A percentile compares a stretch with the other conserved stretches of the same genome.
phyloP scores from a whole-genome alignment of 1,140 invertebrate species.

The Neodiprion lecontei region DNA sequence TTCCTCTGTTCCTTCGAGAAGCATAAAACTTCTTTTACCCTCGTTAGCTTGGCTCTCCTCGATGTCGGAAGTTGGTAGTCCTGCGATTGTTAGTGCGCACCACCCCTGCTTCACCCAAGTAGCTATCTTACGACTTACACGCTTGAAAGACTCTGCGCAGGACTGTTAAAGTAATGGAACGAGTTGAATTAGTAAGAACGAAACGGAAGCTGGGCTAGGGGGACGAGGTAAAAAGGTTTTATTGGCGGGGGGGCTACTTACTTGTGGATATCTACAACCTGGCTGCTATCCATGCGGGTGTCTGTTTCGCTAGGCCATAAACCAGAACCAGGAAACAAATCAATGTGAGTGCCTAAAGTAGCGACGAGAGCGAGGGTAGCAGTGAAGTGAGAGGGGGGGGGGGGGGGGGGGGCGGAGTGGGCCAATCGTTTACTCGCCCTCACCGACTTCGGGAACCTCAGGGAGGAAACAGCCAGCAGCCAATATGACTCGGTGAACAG shows the following conservation, averaged over 20 bases:
- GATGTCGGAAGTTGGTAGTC: too few species aligned
- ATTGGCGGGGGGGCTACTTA: not conserved
- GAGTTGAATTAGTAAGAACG: slow-evolving; percentile 7
- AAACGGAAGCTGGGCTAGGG: not conserved
- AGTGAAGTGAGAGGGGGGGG: not conserved
- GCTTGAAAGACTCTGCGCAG: not conserved
- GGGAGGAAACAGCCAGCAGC: slow-evolving; percentile 18
- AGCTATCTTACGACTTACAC: slow-evolving; percentile 1
- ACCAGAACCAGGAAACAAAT: slow-evolving; percentile 53
- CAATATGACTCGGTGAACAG: slow-evolving; percentile 20
- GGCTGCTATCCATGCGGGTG: not conserved
- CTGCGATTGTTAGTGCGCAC: too few species aligned
- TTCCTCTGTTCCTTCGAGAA: too few species aligned
- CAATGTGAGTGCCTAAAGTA: slow-evolving; percentile 52
- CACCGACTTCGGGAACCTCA: slow-evolving; percentile 32
- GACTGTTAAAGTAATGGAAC: slow-evolving; percentile 7
- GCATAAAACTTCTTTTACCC: too few species aligned
- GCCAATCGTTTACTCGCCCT: slow-evolving; percentile 38
- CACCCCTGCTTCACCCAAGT: too few species aligned
- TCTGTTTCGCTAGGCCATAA: slow-evolving; percentile 1
- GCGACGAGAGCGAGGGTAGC: not conserved
- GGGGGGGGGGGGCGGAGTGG: slow-evolving; percentile 17
- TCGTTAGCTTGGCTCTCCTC: too few species aligned
- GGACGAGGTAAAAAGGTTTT: slow-evolving; percentile 3
- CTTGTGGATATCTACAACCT: slow-evolving; percentile 5